Evolutionary conservation across 2,888 invertebrate species (phyloP).

Genomic region (Cerastis rubricosa): DNA sequence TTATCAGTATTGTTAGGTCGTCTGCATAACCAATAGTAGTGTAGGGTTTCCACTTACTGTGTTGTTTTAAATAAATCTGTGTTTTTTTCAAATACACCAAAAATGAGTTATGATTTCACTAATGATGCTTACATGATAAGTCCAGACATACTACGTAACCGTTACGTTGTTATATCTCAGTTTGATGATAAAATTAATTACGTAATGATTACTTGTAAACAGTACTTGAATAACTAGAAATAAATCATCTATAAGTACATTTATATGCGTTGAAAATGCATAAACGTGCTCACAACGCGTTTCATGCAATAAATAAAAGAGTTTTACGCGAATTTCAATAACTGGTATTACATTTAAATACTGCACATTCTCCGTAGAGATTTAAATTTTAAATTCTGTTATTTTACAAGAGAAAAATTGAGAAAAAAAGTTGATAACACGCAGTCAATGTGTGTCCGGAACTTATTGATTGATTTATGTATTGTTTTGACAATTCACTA

Average conservation of each 20-base stretch:
- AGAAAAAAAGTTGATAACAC: constrained; percentile 23
- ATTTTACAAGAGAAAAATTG: constrained; percentile 31
- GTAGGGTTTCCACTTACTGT: background rate
- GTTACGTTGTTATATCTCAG: background rate
- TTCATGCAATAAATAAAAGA: constrained; percentile 30
- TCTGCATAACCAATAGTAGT: no score
- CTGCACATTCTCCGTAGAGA: background rate
- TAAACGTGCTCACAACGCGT: constrained; percentile 8
- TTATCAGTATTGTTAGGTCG: no score
- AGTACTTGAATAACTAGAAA: background rate
- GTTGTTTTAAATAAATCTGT: background rate
- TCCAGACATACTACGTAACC: background rate
- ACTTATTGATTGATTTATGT: constrained; percentile 52
- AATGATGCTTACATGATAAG: background rate
- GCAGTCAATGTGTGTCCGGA: constrained; percentile 37
- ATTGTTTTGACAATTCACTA: constrained; percentile 51
- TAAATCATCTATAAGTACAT: background rate
- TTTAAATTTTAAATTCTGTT: constrained; percentile 43
- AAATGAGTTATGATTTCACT: background rate
- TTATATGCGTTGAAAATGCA: background rate
- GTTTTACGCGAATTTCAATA: constrained; percentile 37
- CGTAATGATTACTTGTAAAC: background rate
- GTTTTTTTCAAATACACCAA: no score
- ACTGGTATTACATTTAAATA: constrained; percentile 32
- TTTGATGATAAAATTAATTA: background rate